Conservation (phyloP, 1,140 invertebrate genomes). For the Apis mellifera region DNA sequence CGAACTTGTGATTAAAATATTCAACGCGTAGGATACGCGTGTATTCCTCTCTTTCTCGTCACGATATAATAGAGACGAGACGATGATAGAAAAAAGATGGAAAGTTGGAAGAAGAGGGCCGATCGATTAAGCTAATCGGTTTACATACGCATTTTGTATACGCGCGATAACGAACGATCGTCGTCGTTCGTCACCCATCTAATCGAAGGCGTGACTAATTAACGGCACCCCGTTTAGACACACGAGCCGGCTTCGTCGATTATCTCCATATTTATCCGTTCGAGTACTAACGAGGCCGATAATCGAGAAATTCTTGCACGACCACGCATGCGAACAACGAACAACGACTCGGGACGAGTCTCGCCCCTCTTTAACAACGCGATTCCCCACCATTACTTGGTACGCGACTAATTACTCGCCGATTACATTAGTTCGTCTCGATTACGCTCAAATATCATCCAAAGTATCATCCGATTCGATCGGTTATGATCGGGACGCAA, state of each 20-base stretch:
- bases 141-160: constrained; percentile 22
- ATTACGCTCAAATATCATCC: constrained; percentile 4
- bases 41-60: too few relatives aligned
- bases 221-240: constrained; percentile 10
- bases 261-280: constrained; percentile 18
- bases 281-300: constrained; percentile 25
- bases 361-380: not conserved
- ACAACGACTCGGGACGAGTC: not conserved
- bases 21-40: not conserved
- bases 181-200: not conserved
- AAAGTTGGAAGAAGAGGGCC: not conserved
- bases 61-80: not conserved
- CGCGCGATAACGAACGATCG: not conserved
- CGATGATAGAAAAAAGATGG: not conserved
- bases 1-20: constrained; percentile 9
- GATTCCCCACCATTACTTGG: constrained; percentile 17
- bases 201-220: constrained; percentile 42
- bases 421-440: not conserved
- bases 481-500: too few relatives aligned
- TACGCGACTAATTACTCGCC: constrained; percentile 8
- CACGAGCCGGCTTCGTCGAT: constrained; percentile 21
- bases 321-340: not conserved
- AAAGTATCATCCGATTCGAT: constrained; percentile 4
- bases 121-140: constrained; percentile 22
- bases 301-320: constrained; percentile 31